phyloP scores from a whole-genome alignment of 2,113 vertebrate species.

The Emydura subglobosa region DNA sequence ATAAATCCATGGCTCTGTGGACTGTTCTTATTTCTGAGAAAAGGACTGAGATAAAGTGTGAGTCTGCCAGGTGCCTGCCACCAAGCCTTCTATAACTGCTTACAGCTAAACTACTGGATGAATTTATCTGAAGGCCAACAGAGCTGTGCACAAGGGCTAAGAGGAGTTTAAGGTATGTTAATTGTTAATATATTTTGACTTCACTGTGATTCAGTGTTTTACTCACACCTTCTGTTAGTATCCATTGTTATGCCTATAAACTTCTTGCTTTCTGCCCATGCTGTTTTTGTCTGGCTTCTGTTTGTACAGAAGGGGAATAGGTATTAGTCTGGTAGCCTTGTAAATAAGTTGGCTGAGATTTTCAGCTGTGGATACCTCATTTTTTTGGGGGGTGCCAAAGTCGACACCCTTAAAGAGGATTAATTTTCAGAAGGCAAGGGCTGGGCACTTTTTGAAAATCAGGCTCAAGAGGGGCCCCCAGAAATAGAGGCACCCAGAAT shows the following conservation, averaged over 20 bases:
- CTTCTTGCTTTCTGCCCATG: neutral
- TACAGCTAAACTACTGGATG: neutral
- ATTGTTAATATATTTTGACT: neutral
- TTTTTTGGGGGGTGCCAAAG: no score
- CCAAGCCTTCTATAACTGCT: accelerated
- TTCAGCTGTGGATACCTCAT: neutral
- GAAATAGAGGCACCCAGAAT: neutral
- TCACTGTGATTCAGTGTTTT: neutral
- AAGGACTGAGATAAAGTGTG: neutral
- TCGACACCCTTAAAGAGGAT: neutral
- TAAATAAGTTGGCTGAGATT: neutral
- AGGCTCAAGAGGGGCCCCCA: neutral
- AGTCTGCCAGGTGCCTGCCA: accelerated
- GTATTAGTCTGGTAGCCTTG: neutral
- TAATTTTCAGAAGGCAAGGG: neutral
- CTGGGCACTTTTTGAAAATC: neutral
- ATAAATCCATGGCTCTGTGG: neutral
- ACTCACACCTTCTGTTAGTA: neutral
- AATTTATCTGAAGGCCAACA: neutral
- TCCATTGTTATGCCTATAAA: neutral
- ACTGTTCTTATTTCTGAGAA: neutral
- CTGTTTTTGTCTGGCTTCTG: neutral
- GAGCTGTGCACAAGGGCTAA: neutral
- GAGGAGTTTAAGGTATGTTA: slow-evolving; percentile 11
- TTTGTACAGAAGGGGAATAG: neutral